Conservation (phyloP, 2,113 vertebrate species). For the Pteruthius melanotis region DNA sequence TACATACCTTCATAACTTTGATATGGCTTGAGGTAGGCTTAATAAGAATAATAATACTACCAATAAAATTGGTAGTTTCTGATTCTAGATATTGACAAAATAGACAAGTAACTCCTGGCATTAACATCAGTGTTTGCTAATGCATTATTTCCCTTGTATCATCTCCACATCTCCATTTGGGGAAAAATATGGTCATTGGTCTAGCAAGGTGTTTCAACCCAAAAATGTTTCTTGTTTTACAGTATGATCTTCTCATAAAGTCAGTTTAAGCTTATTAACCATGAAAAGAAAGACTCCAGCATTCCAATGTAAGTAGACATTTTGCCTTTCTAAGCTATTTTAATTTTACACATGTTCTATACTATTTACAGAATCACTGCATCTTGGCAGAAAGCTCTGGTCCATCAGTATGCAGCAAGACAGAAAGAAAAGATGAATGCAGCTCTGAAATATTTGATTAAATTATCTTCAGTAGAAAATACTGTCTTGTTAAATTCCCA, state of each 20-base stretch:
- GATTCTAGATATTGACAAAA: background rate
- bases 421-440: background rate
- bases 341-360: background rate
- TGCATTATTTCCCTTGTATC: background rate
- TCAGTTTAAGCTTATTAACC: background rate
- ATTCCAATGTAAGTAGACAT: background rate
- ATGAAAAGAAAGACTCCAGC: background rate
- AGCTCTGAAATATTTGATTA: slow-evolving; percentile 24
- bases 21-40: background rate
- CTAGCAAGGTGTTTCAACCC: background rate
- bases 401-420: background rate
- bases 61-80: background rate
- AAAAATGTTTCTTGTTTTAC: background rate
- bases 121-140: background rate
- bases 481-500: background rate
- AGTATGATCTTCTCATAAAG: background rate
- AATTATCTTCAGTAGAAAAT: slow-evolving; percentile 6
- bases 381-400: background rate
- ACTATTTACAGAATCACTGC: background rate
- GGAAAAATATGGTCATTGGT: background rate
- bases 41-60: background rate
- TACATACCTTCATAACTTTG: background rate
- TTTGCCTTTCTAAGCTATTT: background rate
- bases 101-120: background rate
- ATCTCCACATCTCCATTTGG: background rate